phyloP scores from a whole-genome alignment of 2,797 vertebrate genomes.

The Gallirallus australis region DNA sequence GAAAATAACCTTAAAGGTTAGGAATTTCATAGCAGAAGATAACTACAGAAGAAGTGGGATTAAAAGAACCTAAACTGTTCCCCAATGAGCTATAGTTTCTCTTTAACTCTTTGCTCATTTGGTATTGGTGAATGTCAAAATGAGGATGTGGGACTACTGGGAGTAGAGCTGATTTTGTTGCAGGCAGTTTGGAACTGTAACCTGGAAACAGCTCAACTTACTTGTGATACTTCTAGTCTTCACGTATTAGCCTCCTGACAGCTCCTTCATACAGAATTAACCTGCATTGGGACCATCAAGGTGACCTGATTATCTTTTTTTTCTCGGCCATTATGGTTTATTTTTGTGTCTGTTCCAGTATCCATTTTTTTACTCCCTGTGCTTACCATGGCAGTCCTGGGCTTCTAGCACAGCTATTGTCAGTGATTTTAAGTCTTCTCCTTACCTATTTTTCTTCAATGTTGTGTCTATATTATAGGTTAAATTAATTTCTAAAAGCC shows the following conservation, averaged over 20 bases:
- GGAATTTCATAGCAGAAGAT: neutral
- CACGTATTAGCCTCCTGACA: neutral
- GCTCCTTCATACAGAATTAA: slow-evolving; percentile 28
- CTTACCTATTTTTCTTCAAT: neutral
- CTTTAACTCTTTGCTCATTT: neutral
- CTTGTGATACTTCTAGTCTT: neutral
- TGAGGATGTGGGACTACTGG: slow-evolving; percentile 29
- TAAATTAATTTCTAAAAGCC: neutral
- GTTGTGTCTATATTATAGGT: neutral
- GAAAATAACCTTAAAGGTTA: neutral
- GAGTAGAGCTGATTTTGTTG: slow-evolving; percentile 10
- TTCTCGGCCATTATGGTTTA: neutral
- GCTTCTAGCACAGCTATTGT: neutral
- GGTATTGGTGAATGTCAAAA: neutral
- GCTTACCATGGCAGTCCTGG: neutral
- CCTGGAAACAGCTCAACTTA: slow-evolving; percentile 24
- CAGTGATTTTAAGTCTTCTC: neutral
- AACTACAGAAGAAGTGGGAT: neutral
- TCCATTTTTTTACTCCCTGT: neutral
- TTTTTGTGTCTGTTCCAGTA: slow-evolving; percentile 40
- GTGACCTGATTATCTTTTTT: slow-evolving; percentile 7
- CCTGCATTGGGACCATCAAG: slow-evolving; percentile 6
- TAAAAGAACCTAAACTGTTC: neutral
- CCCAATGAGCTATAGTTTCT: neutral
- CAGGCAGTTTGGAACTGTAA: slow-evolving; percentile 9